phyloP scores from a whole-genome alignment of 2,888 invertebrate species.

The Stegophylla sp. region DNA sequence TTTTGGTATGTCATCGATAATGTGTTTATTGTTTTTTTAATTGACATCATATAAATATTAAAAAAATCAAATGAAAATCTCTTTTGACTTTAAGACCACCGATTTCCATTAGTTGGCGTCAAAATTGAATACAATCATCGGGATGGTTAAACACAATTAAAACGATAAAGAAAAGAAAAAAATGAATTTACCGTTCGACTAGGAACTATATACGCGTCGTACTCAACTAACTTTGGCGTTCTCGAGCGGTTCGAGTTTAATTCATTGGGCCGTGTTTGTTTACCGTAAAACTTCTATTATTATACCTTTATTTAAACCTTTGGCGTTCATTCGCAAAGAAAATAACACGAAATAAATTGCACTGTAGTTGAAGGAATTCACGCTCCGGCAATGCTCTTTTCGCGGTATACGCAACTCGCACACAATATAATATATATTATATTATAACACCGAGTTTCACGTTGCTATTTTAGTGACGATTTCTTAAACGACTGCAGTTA shows the following conservation, averaged over 20 bases:
- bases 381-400: background rate
- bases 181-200: background rate
- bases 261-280: conserved; percentile 8
- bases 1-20: too few species aligned
- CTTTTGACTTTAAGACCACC: too few species aligned
- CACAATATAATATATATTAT: background rate
- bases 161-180: background rate
- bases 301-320: conserved; percentile 7
- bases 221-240: background rate
- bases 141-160: background rate
- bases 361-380: background rate
- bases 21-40: too few species aligned
- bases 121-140: background rate
- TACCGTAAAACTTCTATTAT: conserved; percentile 18
- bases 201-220: background rate
- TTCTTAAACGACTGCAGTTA: background rate
- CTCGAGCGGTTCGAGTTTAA: background rate
- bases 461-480: background rate
- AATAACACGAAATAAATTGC: conserved; percentile 13
- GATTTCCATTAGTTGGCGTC: too few species aligned
- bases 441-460: background rate
- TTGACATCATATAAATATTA: too few species aligned
- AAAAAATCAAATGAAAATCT: too few species aligned
- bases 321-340: conserved; percentile 10
- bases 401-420: background rate